These are phyloP conservation scores for Ditula angustiorana DNA, from an alignment of 2,888 invertebrate genomes.

Conservation along the genomic window DNA sequence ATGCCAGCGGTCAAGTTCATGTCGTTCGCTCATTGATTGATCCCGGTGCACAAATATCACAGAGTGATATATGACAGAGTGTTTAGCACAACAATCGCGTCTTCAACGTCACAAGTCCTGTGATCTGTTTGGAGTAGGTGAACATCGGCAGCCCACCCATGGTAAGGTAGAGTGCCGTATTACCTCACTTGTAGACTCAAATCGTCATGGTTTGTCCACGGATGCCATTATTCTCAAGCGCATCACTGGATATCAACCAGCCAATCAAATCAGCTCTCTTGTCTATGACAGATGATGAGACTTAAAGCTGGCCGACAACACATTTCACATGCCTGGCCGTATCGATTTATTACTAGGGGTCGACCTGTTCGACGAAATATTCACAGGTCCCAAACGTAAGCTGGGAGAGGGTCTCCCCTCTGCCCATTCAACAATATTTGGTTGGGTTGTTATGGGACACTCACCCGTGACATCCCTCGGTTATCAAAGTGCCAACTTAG, in stretches of 20 bases:
- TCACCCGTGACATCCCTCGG: neutral
- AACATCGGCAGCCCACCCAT: neutral
- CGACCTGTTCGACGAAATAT: neutral
- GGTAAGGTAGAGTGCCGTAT: neutral
- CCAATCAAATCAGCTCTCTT: neutral
- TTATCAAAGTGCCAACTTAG: neutral
- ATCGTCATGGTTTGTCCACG: neutral
- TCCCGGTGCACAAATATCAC: neutral
- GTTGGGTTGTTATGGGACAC: neutral
- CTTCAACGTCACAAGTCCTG: neutral
- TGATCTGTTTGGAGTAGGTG: neutral
- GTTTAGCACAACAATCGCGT: neutral
- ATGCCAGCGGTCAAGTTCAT: neutral
- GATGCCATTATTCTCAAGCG: neutral
- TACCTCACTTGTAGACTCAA: neutral
- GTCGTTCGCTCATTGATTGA: neutral
- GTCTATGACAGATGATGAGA: neutral
- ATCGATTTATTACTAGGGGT: conserved; percentile 1
- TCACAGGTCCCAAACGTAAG: neutral
- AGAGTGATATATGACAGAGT: neutral
- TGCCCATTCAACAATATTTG: neutral
- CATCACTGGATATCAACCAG: conserved; percentile 3
- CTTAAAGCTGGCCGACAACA: neutral
- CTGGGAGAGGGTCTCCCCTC: neutral
- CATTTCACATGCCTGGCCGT: neutral